Evolutionary conservation across 2,888 invertebrate genomes (phyloP).

Genomic region (Leptopilina drosophilae): DNA sequence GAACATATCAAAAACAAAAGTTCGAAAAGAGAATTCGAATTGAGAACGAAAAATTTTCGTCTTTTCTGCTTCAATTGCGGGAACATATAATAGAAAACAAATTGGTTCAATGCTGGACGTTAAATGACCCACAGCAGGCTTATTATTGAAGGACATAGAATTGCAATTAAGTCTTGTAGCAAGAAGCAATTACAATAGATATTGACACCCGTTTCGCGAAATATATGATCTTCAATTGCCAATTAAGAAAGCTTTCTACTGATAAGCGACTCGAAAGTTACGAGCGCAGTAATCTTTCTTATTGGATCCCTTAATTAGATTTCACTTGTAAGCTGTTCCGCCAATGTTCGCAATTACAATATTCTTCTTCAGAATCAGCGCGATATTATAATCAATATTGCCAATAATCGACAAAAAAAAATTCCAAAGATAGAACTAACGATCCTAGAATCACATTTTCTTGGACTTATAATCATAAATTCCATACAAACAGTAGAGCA

Average conservation of each 20-base stretch:
- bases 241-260: slow-evolving; percentile 13
- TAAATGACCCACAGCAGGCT: slow-evolving; percentile 21
- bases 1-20: too few relatives aligned
- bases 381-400: not conserved
- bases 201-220: slow-evolving; percentile 23
- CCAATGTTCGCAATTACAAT: slow-evolving; percentile 12
- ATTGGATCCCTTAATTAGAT: slow-evolving; percentile 20
- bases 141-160: slow-evolving; percentile 12
- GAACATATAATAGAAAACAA: not conserved
- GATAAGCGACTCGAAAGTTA: slow-evolving; percentile 14
- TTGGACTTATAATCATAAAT: too few relatives aligned
- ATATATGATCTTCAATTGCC: slow-evolving; percentile 23
- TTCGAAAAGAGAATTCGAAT: too few relatives aligned
- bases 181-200: slow-evolving; percentile 7
- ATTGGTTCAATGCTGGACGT: not conserved
- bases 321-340: slow-evolving; percentile 8
- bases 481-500: too few relatives aligned
- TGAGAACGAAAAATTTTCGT: too few relatives aligned
- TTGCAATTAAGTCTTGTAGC: slow-evolving; percentile 22
- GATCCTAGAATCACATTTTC: too few relatives aligned
- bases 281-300: slow-evolving; percentile 13
- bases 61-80: too few relatives aligned
- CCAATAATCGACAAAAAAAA: too few relatives aligned
- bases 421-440: too few relatives aligned
- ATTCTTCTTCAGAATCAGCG: not conserved